A percentile compares a stretch with the other conserved stretches of the same genome.
Conservation (phyloP, 2,113 vertebrate genomes). For the Cariama cristata region DNA sequence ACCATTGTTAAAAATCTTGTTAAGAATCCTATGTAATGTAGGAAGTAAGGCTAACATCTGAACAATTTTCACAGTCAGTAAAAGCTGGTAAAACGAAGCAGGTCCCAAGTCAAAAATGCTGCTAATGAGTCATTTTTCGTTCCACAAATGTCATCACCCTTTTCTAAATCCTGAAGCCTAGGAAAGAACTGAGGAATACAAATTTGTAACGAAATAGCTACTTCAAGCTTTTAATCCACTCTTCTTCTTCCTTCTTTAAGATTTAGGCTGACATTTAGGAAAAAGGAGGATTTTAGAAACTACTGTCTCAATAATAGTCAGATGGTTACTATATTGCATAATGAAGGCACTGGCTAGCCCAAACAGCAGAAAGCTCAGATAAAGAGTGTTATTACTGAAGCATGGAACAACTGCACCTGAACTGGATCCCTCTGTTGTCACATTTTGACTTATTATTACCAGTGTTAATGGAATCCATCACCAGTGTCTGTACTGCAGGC, state of each 20-base stretch:
- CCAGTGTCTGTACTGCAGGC: not conserved
- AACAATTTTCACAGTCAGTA: not conserved
- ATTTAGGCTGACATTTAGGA: not conserved
- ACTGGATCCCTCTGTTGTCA: not conserved
- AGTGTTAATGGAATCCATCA: not conserved
- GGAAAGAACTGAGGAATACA: not conserved
- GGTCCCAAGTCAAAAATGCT: not conserved
- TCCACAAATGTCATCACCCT: not conserved
- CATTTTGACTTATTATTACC: not conserved
- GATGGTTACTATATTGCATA: not conserved
- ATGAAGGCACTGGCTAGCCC: not conserved
- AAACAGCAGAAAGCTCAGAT: not conserved
- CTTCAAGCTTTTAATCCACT: not conserved
- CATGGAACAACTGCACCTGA: not conserved
- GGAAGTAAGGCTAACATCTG: not conserved
- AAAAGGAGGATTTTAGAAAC: not conserved
- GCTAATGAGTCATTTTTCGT: not conserved
- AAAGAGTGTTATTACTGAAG: not conserved
- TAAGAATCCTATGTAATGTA: not conserved
- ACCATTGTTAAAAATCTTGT: not conserved
- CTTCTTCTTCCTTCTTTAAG: not conserved
- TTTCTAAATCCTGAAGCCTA: not conserved
- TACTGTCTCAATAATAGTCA: not conserved
- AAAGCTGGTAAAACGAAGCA: not conserved
- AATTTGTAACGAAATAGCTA: not conserved